Base-by-base conservation (phyloP, 2,888 invertebrate genomes). In the Agrochola lychnidis region DNA sequence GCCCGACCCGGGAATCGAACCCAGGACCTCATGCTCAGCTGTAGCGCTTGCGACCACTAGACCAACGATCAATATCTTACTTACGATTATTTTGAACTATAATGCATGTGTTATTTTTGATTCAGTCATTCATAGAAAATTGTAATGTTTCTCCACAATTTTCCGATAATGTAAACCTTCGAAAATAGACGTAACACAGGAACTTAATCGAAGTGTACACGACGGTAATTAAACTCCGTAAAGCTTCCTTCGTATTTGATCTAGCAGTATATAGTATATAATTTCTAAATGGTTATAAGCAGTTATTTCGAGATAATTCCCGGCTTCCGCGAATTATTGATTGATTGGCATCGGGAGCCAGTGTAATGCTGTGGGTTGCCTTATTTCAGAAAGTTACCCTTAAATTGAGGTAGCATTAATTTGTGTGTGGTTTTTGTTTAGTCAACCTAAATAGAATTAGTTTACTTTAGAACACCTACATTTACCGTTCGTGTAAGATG, bases 281-380 rank as follows among this genome's bases (percentile, higher is more conserved):
- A 89, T 89, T 87, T 87, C 36, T 82, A 83, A 89, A 86, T 84
- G 83, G 81, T 85, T 87, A 81, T 81, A 85, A 85, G 82, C 88
- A 83, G 90, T 86, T 85, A 90, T 84, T 82, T 83, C 63, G 70
- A 77, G 80, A 86, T 87, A 87, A 85, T 86, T 78, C 78, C 56
- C 42, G 51, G 78, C 84, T 88, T 89, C 88, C 86, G 82, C 84
- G 70, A 87, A 87, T 87, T 86, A 87, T 86, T 89, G 87, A 89
- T 89, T 87, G 88, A 89, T 89, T 81, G 63, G 73, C 62, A 79
- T 73, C 73, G 61, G 70, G 75, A 78, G 42, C 79, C 19, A 70
- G 73, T 76, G 67, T 80, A 72, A 70, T 87, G 59, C 56, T 76
- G 42, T 66, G 75, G 64, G 81, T 70, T 83, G 76, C 82, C 74